Evolutionary conservation across 2,797 vertebrate species (phyloP).

Genomic region (Hemitrygon akajei): DNA sequence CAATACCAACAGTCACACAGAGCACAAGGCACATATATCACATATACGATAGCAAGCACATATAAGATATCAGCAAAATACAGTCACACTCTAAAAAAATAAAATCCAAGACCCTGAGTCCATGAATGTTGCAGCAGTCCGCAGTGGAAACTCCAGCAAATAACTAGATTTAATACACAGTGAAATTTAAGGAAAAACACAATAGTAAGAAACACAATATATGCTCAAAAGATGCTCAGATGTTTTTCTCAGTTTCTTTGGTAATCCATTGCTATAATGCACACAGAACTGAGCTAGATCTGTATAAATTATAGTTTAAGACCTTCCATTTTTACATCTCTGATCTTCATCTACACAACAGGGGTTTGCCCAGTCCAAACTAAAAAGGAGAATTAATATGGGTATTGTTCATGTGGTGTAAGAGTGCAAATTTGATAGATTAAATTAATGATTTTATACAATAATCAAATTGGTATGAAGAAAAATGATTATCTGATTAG

Average conservation of each 20-base stretch:
- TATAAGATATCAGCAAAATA: no score
- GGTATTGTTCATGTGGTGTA: background rate
- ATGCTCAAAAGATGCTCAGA: background rate
- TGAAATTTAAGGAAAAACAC: no score
- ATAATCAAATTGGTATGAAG: background rate
- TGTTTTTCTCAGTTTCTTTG: conserved; percentile 36
- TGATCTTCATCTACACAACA: background rate
- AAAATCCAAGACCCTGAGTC: no score
- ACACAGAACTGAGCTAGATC: background rate
- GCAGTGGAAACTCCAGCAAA: background rate
- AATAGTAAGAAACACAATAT: no score
- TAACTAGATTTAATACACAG: background rate
- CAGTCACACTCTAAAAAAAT: no score
- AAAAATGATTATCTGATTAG: conserved; percentile 5
- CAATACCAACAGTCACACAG: no score
- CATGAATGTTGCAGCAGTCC: no score
- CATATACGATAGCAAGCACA: no score
- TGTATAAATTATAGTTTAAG: background rate
- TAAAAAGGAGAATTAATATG: background rate
- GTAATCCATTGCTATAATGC: conserved; percentile 43
- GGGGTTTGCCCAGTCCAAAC: background rate
- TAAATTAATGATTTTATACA: background rate
- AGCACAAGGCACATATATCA: no score
- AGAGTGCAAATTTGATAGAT: background rate
- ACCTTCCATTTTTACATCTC: background rate